A percentile compares a stretch with the other conserved stretches of the same genome.
Evolutionary conservation across 2,888 invertebrate species (phyloP).

Genomic region (Pediacus dermestoides): DNA sequence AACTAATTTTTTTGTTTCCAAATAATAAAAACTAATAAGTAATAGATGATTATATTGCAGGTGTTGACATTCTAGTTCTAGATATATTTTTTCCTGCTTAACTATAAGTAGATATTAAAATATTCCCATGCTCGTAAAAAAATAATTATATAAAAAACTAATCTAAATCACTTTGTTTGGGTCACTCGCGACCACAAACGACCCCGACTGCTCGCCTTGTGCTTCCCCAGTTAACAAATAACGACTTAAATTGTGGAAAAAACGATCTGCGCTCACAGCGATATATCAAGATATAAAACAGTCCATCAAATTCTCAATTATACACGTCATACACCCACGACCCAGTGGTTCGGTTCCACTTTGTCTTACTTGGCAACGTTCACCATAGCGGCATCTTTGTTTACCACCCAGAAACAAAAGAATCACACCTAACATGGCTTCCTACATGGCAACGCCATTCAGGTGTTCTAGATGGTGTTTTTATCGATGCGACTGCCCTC

Average conservation of each 20-base stretch:
- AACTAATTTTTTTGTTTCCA: too few relatives aligned
- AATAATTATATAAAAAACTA: too few relatives aligned
- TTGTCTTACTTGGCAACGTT: not conserved
- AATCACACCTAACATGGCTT: conserved; percentile 48
- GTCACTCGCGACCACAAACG: too few relatives aligned
- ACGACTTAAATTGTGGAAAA: conserved; percentile 13
- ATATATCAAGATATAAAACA: conserved; percentile 32
- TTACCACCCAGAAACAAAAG: conserved; percentile 50
- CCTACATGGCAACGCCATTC: conserved; percentile 49
- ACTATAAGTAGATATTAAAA: too few relatives aligned
- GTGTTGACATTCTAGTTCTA: not conserved
- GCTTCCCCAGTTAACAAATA: conserved; percentile 12
- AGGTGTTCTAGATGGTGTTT: conserved; percentile 46
- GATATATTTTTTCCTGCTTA: too few relatives aligned
- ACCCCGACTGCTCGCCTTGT: too few relatives aligned
- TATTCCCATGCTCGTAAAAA: too few relatives aligned
- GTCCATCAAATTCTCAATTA: conserved; percentile 45
- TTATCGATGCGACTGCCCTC: conserved; percentile 45
- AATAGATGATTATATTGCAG: conserved; percentile 2
- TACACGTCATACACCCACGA: conserved; percentile 35
- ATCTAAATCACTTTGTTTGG: too few relatives aligned
- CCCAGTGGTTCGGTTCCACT: not conserved
- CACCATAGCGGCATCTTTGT: conserved; percentile 32
- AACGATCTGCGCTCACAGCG: conserved; percentile 8
- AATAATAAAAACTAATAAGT: too few relatives aligned